Percentiles rank a stretch among this genome's conserved stretches.
phyloP scores from a whole-genome alignment of 2,797 vertebrate genomes.

The Labroides dimidiatus region DNA sequence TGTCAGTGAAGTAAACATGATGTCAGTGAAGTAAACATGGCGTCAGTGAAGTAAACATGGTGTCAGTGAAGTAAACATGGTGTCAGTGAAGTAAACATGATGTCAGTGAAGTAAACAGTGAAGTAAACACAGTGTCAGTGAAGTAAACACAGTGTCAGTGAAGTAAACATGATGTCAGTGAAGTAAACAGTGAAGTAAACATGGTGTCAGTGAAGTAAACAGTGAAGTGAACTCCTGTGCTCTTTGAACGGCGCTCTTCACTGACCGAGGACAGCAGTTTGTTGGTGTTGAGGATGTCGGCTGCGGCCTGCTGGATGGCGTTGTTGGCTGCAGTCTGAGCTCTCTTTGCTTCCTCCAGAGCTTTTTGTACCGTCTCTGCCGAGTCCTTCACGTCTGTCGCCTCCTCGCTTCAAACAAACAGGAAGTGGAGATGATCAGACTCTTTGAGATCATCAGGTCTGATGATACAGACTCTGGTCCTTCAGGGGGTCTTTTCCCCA shows the following conservation, averaged over 20 bases:
- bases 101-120: not conserved
- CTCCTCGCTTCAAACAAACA: conserved; percentile 83
- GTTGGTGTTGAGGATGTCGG: conserved; percentile 92
- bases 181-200: too few relatives aligned
- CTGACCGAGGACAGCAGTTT: conserved; percentile 91
- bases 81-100: not conserved
- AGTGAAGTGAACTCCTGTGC: not conserved
- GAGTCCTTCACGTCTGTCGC: conserved; percentile 89
- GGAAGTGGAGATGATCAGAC: not conserved
- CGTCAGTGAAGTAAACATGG: too few relatives aligned
- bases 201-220: too few relatives aligned
- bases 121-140: too few relatives aligned
- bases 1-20: not conserved
- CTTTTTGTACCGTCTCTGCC: conserved; percentile 88
- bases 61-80: too few relatives aligned
- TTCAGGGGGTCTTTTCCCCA: not conserved
- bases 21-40: not conserved
- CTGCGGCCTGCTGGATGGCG: conserved; percentile 90
- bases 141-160: too few relatives aligned
- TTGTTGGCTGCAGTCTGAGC: conserved; percentile 90
- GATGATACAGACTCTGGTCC: too few relatives aligned
- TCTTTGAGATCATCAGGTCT: too few relatives aligned
- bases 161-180: not conserved
- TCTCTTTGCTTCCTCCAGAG: conserved; percentile 91
- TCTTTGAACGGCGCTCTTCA: conserved; percentile 9